Evolutionary conservation across 2,888 invertebrate species (phyloP), one percentile per base, ranked within the genome.

Genomic region (Crossocerus cetratus): DNA sequence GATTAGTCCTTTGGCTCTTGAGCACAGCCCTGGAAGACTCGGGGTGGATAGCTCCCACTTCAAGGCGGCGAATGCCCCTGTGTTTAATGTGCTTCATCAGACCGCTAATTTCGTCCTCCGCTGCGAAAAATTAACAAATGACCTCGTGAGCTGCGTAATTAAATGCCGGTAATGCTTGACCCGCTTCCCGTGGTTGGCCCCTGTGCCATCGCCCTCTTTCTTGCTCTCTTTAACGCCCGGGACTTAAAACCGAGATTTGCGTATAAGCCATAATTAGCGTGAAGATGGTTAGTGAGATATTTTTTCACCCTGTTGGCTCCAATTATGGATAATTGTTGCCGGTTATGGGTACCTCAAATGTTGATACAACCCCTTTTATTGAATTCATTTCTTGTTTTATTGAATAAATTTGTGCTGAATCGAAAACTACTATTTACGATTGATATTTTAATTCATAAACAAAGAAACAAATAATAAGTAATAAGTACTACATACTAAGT

Each of bases 21-120:
- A 77, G 65, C 49, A 56, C 42, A 53, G 53, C 65, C 73, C 18
- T 32, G 45, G 63, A 63, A 14, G 44, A 58, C 59, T 65, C 69
- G 18, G 61, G 8, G 32, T 32, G 32, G 67, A 64, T 64, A 63
- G 16, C 49, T 18, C 2, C 14, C 2, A 16, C 32, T 43, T 16
- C 45, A n/a, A 44, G 44, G 45, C 43, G 49, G 14, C 14, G 4
- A 4, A 42, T 49, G 23, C 61, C 16, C 55, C 54, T 18, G 44
- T 16, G 45, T 23, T 56, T n/a, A 45, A 22, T 55, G 11, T 32
- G 59, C 42, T 55, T 54, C 55, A 53, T 59, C 56, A 49, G 23
- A n/a, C 54, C 45, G 55, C 22, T 65, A 69, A 65, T 60, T 32
- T 55, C 45, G 63, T 14, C 16, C 22, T 14, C 14, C 14, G 2